Conservation (phyloP, 2,888 invertebrate species). For the Netelia virgata region DNA sequence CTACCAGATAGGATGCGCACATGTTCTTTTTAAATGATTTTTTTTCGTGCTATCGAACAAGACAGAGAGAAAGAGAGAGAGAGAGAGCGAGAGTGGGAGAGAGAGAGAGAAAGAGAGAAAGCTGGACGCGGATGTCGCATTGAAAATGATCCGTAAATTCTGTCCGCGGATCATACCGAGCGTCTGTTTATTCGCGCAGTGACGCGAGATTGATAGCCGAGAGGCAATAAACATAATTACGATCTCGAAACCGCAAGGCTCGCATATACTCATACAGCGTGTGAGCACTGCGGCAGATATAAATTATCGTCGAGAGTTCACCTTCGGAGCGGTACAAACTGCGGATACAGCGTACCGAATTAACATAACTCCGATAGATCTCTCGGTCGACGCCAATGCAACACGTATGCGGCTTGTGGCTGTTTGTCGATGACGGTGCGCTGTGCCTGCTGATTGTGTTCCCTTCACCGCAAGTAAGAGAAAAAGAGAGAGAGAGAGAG, state of each 20-base stretch:
- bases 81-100: neutral
- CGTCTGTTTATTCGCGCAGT: constrained; percentile 46
- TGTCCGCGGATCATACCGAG: constrained; percentile 10
- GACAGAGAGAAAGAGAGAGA: neutral
- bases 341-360: constrained; percentile 9
- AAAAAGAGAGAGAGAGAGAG: no score
- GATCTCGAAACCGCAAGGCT: constrained; percentile 65
- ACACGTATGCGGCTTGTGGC: constrained; percentile 46
- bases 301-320: constrained; percentile 2
- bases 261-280: constrained; percentile 30
- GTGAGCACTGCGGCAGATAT: constrained; percentile 1
- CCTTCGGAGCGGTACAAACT: constrained; percentile 25
- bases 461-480: constrained; percentile 36
- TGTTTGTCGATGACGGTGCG: constrained; percentile 39
- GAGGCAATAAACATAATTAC: constrained; percentile 58
- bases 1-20: neutral
- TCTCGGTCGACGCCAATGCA: constrained; percentile 62
- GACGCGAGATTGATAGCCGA: constrained; percentile 2
- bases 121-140: neutral
- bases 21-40: constrained; percentile 15
- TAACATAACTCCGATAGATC: constrained; percentile 9
- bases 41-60: neutral
- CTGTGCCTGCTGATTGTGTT: constrained; percentile 21
- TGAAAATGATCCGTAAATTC: neutral
- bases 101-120: constrained; percentile 14